phyloP scores from a whole-genome alignment of 2,888 invertebrate genomes.

The Thymelicus lineola region DNA sequence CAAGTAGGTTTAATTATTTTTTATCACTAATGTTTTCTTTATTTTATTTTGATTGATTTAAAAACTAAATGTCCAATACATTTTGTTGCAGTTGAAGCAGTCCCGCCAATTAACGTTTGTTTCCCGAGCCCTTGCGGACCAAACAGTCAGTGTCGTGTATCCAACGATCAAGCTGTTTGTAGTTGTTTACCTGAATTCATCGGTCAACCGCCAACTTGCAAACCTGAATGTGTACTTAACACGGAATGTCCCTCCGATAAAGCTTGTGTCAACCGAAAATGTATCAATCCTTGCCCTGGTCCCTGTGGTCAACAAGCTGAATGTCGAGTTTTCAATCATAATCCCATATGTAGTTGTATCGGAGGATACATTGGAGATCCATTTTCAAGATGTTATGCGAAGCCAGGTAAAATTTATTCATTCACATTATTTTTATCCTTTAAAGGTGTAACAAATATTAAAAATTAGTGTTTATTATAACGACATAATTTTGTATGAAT shows the following conservation, averaged over 20 bases:
- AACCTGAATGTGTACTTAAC: slow-evolving; percentile 88
- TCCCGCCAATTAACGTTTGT: slow-evolving; percentile 77
- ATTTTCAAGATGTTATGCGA: slow-evolving; percentile 87
- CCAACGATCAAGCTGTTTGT: slow-evolving; percentile 87
- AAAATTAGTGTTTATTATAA: no score
- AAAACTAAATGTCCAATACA: slow-evolving; percentile 16
- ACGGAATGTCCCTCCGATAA: slow-evolving; percentile 87
- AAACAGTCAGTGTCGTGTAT: slow-evolving; percentile 85
- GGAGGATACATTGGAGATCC: slow-evolving; percentile 87
- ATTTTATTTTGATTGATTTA: slow-evolving; percentile 8
- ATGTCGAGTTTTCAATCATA: slow-evolving; percentile 90
- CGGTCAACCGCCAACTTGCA: slow-evolving; percentile 88
- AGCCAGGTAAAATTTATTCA: slow-evolving; percentile 67
- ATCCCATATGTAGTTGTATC: slow-evolving; percentile 89
- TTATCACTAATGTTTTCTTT: background rate
- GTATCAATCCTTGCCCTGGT: slow-evolving; percentile 89
- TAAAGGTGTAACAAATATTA: no score
- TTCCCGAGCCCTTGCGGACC: slow-evolving; percentile 86
- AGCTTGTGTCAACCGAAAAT: slow-evolving; percentile 89
- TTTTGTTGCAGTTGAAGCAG: slow-evolving; percentile 69
- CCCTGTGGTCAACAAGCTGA: slow-evolving; percentile 89
- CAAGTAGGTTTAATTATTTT: slow-evolving; percentile 60
- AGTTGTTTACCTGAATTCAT: slow-evolving; percentile 88
- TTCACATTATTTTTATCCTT: slow-evolving; percentile 8
- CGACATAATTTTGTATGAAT: no score